Evolutionary conservation across 2,113 vertebrate genomes (phyloP).

Genomic region (Sander vitreus): DNA sequence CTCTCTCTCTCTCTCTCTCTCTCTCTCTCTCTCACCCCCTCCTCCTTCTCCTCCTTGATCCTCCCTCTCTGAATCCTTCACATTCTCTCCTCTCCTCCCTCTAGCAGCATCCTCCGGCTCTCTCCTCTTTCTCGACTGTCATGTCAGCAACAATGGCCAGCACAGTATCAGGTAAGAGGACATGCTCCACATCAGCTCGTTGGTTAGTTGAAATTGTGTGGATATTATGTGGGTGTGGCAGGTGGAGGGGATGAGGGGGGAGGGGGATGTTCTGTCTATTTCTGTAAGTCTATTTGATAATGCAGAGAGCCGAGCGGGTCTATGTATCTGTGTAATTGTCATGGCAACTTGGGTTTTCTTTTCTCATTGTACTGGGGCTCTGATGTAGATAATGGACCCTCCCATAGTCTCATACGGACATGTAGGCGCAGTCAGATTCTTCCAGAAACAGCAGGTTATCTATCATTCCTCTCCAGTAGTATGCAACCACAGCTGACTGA

Average conservation of each 20-base stretch:
- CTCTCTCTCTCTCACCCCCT: constrained; percentile 16
- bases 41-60: not conserved
- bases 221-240: not conserved
- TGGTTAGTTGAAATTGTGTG: not conserved
- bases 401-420: not conserved
- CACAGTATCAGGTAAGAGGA: constrained; percentile 73
- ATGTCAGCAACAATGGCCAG: constrained; percentile 65
- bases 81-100: constrained; percentile 49
- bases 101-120: constrained; percentile 26
- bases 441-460: not conserved
- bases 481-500: not conserved
- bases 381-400: not conserved
- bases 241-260: not conserved
- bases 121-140: constrained; percentile 12
- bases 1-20: constrained; percentile 16
- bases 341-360: constrained; percentile 27
- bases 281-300: not conserved
- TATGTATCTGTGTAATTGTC: constrained; percentile 18
- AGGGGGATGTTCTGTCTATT: not conserved
- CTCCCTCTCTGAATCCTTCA: constrained; percentile 32
- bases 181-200: not conserved
- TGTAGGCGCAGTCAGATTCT: not conserved
- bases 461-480: not conserved
- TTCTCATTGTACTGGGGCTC: not conserved
- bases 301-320: not conserved